phyloP scores from a whole-genome alignment of 2,888 invertebrate genomes.

The Choristoneura rosaceana region DNA sequence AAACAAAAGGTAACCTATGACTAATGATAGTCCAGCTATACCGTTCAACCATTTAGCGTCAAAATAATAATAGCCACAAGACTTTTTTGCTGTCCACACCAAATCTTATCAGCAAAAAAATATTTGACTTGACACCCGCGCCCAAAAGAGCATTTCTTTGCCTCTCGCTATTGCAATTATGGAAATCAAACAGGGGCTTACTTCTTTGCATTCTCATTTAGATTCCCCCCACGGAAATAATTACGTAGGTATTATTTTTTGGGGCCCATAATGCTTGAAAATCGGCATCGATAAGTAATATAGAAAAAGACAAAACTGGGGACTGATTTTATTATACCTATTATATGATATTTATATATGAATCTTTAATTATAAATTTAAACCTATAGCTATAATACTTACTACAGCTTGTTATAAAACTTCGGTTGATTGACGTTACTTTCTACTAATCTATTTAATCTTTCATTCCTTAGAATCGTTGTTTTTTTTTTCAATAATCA shows the following conservation, averaged over 20 bases:
- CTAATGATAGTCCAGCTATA: no score
- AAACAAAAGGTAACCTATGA: no score
- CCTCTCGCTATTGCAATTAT: slow-evolving; percentile 75
- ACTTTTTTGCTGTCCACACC: slow-evolving; percentile 52
- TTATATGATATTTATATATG: no score
- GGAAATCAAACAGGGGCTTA: slow-evolving; percentile 67
- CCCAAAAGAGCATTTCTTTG: slow-evolving; percentile 72
- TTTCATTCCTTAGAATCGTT: no score
- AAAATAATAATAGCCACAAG: no score
- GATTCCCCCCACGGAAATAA: slow-evolving; percentile 30
- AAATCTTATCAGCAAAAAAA: slow-evolving; percentile 63
- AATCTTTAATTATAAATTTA: no score
- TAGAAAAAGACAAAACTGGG: not conserved
- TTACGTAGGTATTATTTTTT: slow-evolving; percentile 36
- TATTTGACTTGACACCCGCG: slow-evolving; percentile 69
- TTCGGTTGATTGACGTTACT: no score
- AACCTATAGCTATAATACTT: no score
- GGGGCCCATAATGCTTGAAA: not conserved
- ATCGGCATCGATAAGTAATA: not conserved
- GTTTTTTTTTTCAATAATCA: no score
- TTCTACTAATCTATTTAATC: no score
- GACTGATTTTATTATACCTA: not conserved
- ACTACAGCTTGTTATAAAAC: no score
- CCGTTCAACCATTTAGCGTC: no score
- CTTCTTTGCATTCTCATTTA: slow-evolving; percentile 52